phyloP scores from a whole-genome alignment of 2,113 vertebrate species.

The Misgurnus mizolepis region DNA sequence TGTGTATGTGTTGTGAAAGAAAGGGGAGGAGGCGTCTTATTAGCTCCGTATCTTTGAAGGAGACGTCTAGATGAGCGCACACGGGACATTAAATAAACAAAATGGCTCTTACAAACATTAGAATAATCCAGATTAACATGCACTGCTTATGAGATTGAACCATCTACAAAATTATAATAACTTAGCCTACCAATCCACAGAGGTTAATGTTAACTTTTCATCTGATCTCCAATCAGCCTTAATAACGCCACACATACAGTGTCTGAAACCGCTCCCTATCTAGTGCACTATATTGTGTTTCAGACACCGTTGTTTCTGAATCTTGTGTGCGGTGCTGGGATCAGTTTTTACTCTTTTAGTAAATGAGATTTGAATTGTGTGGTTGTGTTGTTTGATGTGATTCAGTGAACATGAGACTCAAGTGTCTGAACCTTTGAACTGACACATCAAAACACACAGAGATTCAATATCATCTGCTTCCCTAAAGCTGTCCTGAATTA shows the following conservation, averaged over 20 bases:
- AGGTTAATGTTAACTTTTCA: background rate
- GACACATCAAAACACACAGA: constrained; percentile 3
- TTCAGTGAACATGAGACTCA: constrained; percentile 35
- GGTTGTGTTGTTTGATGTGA: constrained; percentile 34
- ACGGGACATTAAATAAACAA: constrained; percentile 68
- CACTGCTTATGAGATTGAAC: constrained; percentile 49
- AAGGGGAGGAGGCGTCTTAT: constrained; percentile 39
- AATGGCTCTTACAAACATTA: constrained; percentile 62
- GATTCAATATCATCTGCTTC: constrained; percentile 42
- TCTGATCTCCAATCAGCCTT: constrained; percentile 49
- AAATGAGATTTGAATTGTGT: constrained; percentile 41
- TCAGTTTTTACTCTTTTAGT: constrained; percentile 22
- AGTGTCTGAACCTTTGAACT: constrained; percentile 43
- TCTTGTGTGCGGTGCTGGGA: constrained; percentile 37
- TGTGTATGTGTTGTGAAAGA: constrained; percentile 64
- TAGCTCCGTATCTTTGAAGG: constrained; percentile 36
- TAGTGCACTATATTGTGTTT: too few relatives aligned
- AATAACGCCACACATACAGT: constrained; percentile 32
- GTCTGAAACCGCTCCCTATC: too few relatives aligned
- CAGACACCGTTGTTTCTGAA: background rate
- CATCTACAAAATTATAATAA: constrained; percentile 65
- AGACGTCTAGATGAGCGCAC: constrained; percentile 14
- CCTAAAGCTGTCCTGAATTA: background rate
- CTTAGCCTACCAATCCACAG: constrained; percentile 50
- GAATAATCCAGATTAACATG: constrained; percentile 65